These are phyloP conservation scores for Heliconius ethilla DNA, from an alignment of 2,888 invertebrate species.

Conservation along the genomic window DNA sequence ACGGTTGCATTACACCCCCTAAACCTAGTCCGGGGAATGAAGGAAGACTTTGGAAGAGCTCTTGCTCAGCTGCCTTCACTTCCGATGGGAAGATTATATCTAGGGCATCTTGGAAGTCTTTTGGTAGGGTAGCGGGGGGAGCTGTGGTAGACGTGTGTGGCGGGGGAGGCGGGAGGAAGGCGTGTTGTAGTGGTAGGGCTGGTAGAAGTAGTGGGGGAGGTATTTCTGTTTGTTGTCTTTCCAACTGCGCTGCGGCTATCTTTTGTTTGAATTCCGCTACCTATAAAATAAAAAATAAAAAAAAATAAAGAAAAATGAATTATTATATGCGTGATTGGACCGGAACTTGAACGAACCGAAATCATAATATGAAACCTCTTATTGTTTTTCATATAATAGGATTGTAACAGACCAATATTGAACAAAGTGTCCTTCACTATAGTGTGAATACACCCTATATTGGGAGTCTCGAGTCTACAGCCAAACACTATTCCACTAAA, in stretches of 20 bases:
- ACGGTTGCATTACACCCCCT: constrained; percentile 52
- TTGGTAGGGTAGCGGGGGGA: constrained; percentile 67
- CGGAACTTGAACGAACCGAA: no score
- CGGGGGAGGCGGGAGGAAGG: constrained; percentile 46
- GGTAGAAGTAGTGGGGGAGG: constrained; percentile 52
- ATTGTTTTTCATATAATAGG: no score
- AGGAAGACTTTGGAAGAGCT: constrained; percentile 44
- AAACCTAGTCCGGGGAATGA: constrained; percentile 46
- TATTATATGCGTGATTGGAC: no score
- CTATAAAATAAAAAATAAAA: constrained; percentile 46
- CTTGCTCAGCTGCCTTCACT: constrained; percentile 53
- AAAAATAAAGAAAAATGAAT: no score
- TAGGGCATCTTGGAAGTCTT: constrained; percentile 85
- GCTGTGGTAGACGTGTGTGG: constrained; percentile 42
- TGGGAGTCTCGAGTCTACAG: no score
- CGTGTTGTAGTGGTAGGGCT: constrained; percentile 42
- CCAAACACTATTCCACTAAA: no score
- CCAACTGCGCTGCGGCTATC: constrained; percentile 70
- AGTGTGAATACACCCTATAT: no score
- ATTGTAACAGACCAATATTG: no score
- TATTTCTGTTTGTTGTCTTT: constrained; percentile 56
- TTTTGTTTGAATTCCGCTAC: constrained; percentile 78
- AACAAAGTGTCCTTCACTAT: no score
- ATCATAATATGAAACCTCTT: no score
- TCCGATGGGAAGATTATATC: constrained; percentile 84